A percentile compares a stretch with the other conserved stretches of the same genome.
Conservation (phyloP, 92 coral and sea anemone species). For the Parazoanthus atlanticus region DNA sequence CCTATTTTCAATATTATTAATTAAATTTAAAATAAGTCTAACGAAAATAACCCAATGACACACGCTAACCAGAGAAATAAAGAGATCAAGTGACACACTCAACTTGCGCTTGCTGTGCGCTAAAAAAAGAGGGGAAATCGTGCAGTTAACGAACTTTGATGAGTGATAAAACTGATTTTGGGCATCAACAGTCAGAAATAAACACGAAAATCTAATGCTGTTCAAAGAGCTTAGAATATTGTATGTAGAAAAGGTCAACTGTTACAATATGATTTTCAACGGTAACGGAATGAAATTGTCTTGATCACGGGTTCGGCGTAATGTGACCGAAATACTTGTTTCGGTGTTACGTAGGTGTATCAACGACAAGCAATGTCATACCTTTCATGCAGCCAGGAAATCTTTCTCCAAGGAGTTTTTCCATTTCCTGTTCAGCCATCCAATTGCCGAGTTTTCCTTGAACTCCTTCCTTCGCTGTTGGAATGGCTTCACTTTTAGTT, state of each 20-base stretch:
- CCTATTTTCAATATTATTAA: too few relatives aligned
- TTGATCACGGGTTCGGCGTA: neutral
- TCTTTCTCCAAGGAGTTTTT: constrained; percentile 64
- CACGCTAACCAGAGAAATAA: neutral
- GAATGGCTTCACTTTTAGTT: constrained; percentile 70
- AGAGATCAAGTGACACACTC: neutral
- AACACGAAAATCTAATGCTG: neutral
- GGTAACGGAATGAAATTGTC: neutral
- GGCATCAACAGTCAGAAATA: neutral
- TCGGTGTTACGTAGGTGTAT: neutral
- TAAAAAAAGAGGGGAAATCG: neutral
- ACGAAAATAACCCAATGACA: too few relatives aligned
- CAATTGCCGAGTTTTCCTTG: constrained; percentile 80
- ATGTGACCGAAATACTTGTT: neutral
- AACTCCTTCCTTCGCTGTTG: constrained; percentile 66
- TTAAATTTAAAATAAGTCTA: too few relatives aligned
- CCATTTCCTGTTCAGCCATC: constrained; percentile 70
- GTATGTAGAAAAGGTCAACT: neutral
- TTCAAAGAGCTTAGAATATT: neutral
- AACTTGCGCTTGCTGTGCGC: neutral
- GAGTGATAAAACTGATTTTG: neutral
- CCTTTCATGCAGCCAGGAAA: constrained; percentile 91
- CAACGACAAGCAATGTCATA: constrained; percentile 8
- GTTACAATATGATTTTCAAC: neutral
- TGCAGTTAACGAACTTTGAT: neutral